These are phyloP conservation scores for Nymphalis io DNA, from an alignment of 1,140 invertebrate species.

Conservation along the genomic window DNA sequence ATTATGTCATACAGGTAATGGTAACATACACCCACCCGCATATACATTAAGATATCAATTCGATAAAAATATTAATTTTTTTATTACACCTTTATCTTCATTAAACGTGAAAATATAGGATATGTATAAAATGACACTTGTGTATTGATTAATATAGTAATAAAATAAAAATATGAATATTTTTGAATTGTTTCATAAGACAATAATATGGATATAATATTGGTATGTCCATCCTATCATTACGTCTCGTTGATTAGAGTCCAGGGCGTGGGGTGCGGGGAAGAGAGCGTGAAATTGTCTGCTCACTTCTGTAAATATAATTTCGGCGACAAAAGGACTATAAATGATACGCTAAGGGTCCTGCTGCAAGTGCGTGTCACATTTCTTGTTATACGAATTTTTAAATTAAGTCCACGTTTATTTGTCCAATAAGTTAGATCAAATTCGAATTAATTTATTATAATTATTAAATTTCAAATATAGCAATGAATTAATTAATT, in stretches of 20 bases:
- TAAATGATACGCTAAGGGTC: slow-evolving; percentile 74
- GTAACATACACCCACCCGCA: no score
- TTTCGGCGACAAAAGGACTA: slow-evolving; percentile 80
- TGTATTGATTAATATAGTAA: no score
- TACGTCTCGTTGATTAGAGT: slow-evolving; percentile 70
- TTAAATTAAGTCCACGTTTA: slow-evolving; percentile 52
- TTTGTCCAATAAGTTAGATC: background rate
- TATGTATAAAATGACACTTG: no score
- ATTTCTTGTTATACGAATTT: slow-evolving; percentile 68
- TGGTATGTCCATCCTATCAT: slow-evolving; percentile 49
- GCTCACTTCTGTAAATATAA: slow-evolving; percentile 81
- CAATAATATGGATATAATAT: background rate
- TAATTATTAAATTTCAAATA: no score
- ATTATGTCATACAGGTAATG: no score
- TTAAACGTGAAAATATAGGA: no score
- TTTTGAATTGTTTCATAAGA: background rate
- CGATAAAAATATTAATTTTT: no score
- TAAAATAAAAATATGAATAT: no score
- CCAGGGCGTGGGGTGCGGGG: slow-evolving; percentile 62
- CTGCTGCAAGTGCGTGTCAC: slow-evolving; percentile 62
- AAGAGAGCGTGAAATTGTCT: slow-evolving; percentile 81
- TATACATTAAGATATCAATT: no score
- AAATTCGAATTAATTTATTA: no score
- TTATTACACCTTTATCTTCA: no score
- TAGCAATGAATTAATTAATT: no score